Evolutionary conservation across 2,113 vertebrate genomes (phyloP).

Genomic region (Hippocampus barbouri): DNA sequence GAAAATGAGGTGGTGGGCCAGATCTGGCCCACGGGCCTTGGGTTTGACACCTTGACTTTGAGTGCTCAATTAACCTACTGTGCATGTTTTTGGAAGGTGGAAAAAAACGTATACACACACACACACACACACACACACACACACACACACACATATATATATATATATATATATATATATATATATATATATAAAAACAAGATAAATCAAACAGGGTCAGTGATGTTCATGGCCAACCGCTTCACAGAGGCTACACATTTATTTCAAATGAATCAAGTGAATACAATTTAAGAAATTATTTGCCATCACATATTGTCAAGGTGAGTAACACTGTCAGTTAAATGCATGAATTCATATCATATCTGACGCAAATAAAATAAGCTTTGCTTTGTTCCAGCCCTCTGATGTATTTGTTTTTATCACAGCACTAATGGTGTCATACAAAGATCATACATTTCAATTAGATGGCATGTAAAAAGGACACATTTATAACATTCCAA

Average conservation of each 20-base stretch:
- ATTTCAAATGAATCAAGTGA: conserved; percentile 1
- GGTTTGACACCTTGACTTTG: no score
- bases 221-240: not conserved
- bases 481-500: conserved; percentile 14
- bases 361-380: not conserved
- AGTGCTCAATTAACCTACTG: no score
- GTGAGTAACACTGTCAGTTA: not conserved
- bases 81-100: no score
- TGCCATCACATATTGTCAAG: not conserved
- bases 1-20: no score
- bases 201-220: not conserved
- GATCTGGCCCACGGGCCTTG: no score
- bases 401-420: not conserved
- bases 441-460: conserved; percentile 4
- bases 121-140: no score
- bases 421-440: conserved; percentile 13
- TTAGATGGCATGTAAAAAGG: not conserved
- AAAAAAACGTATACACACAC: no score
- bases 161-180: no score
- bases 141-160: no score
- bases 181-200: not conserved
- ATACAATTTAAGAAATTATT: not conserved
- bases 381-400: not conserved
- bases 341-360: conserved; percentile 1
- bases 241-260: not conserved